Base-by-base conservation (phyloP, 2,888 invertebrate species). In the Andrena dorsata region DNA sequence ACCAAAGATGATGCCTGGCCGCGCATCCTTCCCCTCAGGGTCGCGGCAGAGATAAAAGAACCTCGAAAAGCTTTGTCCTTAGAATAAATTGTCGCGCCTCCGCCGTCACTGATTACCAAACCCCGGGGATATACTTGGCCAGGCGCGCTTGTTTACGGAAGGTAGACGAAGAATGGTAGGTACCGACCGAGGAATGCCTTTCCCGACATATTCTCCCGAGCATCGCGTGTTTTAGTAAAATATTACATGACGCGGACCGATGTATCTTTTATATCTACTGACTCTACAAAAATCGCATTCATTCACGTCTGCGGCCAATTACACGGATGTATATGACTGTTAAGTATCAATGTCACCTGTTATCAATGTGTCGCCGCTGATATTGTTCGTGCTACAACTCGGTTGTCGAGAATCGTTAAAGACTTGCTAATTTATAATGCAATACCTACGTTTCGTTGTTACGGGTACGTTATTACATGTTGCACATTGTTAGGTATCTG, bases 11-110 rank as follows among this genome's bases (percentile, higher is more conserved):
- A 85, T 74, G 47, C 47, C 72, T 73, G 23, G 66, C 41, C 73
- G 51, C 73, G 78, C 76, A 83, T 86, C 74, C 81, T 86, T 86
- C 74, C 35, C 13, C 16, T 60, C 83, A 86, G 76, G 86, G 86
- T 68, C 83, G 56, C 56, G 2, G 6, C 47, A 56, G 61, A 60
- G 71, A 53, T 28, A 16, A 73, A 51, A 75, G 58, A 58, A 51
- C 76, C 71, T 82, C 80, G 80, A 71, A 49, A 76, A 68, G 69
- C 8, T 56, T 68, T 60, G 58, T 58, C 26, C 20, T 16, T 3
- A 23, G 72, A 80, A 80, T 80, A 80, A 78, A 47, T 72, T 68
- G 72, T 78, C 28, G 56, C 26, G 61, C 20, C 16, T 10, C 2
- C 20, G 35, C 58, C 41, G 10, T 26, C 30, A 16, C 26, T 70